Conservation (phyloP, 1,140 invertebrate species). For the Caenorhabditis elegans region DNA sequence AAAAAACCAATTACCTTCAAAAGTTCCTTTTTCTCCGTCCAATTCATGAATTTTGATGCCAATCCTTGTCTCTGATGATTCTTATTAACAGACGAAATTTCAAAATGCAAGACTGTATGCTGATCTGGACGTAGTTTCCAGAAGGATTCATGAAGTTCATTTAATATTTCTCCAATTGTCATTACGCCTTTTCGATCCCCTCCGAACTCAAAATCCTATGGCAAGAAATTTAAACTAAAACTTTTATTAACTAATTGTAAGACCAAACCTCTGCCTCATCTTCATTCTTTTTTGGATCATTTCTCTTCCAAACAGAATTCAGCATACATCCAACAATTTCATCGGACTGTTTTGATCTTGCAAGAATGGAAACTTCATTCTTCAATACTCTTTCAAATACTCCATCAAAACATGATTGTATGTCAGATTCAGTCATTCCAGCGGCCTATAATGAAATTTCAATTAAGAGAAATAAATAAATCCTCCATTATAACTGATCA, state of each 20-base stretch:
- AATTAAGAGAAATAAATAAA: no score
- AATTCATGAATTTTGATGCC: not conserved
- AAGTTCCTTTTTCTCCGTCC: not conserved
- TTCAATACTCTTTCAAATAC: not conserved
- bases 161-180: not conserved
- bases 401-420: not conserved
- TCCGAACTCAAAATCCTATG: not conserved
- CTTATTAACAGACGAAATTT: not conserved
- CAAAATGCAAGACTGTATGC: constrained; percentile 2
- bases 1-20: not conserved
- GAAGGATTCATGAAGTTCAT: not conserved
- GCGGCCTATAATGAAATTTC: no score
- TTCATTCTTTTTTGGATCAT: not conserved
- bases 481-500: no score
- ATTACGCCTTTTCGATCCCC: not conserved
- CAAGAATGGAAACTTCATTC: not conserved
- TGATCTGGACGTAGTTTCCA: not conserved
- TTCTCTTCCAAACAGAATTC: not conserved
- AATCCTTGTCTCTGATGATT: not conserved
- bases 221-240: not conserved
- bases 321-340: not conserved
- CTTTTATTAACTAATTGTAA: not conserved
- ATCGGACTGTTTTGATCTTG: not conserved
- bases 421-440: not conserved
- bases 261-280: not conserved